Conservation (phyloP, 92 coral and sea anemone genomes). For the Ricordea florida region DNA sequence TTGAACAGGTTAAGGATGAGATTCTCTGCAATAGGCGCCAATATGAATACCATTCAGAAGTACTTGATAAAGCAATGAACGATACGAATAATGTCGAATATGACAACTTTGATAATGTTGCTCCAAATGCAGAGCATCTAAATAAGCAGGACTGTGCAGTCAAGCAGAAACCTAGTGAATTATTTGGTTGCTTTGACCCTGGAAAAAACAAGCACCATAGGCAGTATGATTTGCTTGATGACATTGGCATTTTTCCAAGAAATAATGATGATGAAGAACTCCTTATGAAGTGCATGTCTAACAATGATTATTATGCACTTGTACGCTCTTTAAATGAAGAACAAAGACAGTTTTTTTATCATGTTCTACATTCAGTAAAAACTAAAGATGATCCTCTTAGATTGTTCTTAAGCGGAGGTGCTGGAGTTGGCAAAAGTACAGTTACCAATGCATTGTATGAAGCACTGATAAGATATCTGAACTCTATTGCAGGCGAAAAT, state of each 20-base stretch:
- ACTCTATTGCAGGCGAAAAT: no score
- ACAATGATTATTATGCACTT: no score
- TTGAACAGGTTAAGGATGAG: conserved; percentile 17
- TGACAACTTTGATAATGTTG: neutral
- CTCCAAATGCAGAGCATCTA: no score
- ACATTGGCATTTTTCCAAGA: conserved; percentile 55
- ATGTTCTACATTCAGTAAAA: conserved; percentile 39
- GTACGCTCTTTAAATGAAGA: conserved; percentile 26
- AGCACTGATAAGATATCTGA: no score
- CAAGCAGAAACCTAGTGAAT: no score
- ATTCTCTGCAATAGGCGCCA: conserved; percentile 36
- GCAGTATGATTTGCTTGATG: no score
- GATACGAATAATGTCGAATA: conserved; percentile 21
- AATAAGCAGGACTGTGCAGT: conserved; percentile 39
- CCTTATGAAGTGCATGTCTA: conserved; percentile 12
- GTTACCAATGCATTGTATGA: conserved; percentile 57
- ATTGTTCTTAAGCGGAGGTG: no score
- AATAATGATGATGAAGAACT: conserved; percentile 32
- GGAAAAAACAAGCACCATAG: no score
- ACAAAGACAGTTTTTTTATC: conserved; percentile 31
- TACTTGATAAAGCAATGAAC: conserved; percentile 44
- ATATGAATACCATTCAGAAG: conserved; percentile 37
- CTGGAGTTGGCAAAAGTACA: conserved; percentile 51
- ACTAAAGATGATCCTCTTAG: no score
- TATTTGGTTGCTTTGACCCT: no score